Conservation (phyloP, 2,113 vertebrate species). For the Scatophagus argus region DNA sequence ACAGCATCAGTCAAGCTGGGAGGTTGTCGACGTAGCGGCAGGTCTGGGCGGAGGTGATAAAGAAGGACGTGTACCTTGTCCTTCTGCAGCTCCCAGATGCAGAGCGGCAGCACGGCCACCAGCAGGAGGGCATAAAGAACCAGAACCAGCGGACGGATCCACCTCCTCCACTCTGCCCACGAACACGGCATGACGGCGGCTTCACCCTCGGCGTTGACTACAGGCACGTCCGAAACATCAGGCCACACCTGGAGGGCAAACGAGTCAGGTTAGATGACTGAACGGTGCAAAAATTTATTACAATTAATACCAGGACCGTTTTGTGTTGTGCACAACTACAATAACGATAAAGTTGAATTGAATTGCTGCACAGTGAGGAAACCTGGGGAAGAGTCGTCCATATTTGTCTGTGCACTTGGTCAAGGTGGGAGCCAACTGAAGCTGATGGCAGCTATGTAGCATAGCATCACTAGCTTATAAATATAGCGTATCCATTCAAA, state of each 20-base stretch:
- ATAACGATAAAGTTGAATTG: too few species aligned
- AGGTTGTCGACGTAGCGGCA: too few species aligned
- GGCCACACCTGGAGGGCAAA: background rate
- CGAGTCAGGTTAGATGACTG: background rate
- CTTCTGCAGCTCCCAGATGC: constrained; percentile 76
- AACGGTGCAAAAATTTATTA: background rate
- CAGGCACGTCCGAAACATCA: constrained; percentile 20
- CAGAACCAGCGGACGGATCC: constrained; percentile 77
- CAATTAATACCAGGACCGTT: too few species aligned
- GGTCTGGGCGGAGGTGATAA: background rate
- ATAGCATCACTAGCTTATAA: too few species aligned
- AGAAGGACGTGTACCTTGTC: constrained; percentile 50
- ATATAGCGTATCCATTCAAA: too few species aligned
- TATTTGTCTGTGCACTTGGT: too few species aligned
- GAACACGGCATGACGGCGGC: constrained; percentile 66
- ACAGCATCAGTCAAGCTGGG: background rate
- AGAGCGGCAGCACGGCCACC: constrained; percentile 70
- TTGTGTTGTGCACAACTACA: too few species aligned
- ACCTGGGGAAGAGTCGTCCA: too few species aligned
- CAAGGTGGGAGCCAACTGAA: too few species aligned
- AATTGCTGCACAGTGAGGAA: too few species aligned
- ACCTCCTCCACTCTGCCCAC: constrained; percentile 70
- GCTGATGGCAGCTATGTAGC: too few species aligned
- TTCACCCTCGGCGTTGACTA: constrained; percentile 24
- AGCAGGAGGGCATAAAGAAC: constrained; percentile 68